Conservation (phyloP, 1,140 invertebrate genomes). For the Ostrea denselamellosa region DNA sequence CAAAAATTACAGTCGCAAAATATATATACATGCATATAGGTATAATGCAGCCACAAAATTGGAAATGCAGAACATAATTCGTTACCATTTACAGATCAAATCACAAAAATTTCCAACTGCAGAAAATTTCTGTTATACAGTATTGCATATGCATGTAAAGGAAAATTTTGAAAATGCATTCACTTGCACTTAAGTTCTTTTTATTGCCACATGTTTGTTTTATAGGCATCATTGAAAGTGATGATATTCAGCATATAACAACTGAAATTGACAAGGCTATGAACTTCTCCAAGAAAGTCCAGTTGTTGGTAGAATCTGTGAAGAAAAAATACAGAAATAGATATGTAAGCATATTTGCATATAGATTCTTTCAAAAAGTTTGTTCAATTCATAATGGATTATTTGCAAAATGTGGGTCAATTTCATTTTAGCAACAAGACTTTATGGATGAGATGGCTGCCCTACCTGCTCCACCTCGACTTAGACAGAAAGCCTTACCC, state of each 20-base stretch:
- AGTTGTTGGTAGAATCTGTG: constrained; percentile 76
- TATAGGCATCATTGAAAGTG: constrained; percentile 79
- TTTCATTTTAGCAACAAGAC: constrained; percentile 55
- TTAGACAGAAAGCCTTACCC: constrained; percentile 49
- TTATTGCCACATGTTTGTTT: background rate
- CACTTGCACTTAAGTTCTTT: background rate
- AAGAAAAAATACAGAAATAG: constrained; percentile 77
- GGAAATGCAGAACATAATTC: no score
- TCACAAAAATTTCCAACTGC: no score
- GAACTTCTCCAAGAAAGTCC: constrained; percentile 78
- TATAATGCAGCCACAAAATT: no score
- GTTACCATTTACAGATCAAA: no score
- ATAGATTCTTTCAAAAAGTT: background rate
- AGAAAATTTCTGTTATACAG: no score
- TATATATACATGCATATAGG: no score
- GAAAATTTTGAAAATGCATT: background rate
- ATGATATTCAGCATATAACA: constrained; percentile 77
- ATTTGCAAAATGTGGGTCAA: background rate
- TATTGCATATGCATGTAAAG: background rate
- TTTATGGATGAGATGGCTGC: constrained; percentile 62
- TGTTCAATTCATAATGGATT: background rate
- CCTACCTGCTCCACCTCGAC: constrained; percentile 56
- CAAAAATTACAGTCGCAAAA: no score
- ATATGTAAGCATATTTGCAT: constrained; percentile 65
- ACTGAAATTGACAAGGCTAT: constrained; percentile 78